A percentile compares a stretch with the other conserved stretches of the same genome.
phyloP scores from a whole-genome alignment of 2,113 vertebrate genomes.

The Salvelinus namaycush region DNA sequence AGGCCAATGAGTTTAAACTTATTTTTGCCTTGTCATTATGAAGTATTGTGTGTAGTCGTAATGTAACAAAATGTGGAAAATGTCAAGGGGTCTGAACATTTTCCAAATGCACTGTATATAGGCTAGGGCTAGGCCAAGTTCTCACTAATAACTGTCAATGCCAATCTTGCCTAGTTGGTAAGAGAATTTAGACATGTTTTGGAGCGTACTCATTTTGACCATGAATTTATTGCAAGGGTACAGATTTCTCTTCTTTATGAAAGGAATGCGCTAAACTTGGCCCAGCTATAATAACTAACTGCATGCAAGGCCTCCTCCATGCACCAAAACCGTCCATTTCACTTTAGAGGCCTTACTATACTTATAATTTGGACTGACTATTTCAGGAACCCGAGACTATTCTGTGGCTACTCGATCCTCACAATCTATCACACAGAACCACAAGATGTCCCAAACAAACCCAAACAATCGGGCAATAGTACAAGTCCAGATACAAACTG shows the following conservation, averaged over 20 bases:
- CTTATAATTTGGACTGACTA: constrained; percentile 73
- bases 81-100: too few species aligned
- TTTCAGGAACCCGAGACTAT: constrained; percentile 66
- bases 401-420: constrained; percentile 68
- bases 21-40: too few species aligned
- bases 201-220: constrained; percentile 1
- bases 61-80: too few species aligned
- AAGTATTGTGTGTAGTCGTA: too few species aligned
- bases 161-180: not conserved
- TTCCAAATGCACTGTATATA: too few species aligned
- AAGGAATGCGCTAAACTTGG: constrained; percentile 67
- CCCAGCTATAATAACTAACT: constrained; percentile 59
- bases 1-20: too few species aligned
- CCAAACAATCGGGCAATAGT: constrained; percentile 62
- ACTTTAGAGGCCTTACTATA: constrained; percentile 62
- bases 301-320: constrained; percentile 51
- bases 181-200: constrained; percentile 28
- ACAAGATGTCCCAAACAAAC: constrained; percentile 54
- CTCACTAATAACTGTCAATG: too few species aligned
- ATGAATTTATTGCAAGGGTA: constrained; percentile 45
- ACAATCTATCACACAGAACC: constrained; percentile 60
- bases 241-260: constrained; percentile 41
- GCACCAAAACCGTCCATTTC: constrained; percentile 64
- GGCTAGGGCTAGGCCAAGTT: too few species aligned
- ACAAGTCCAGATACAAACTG: constrained; percentile 54